phyloP scores from a whole-genome alignment of 2,888 invertebrate species.

The Beris chalybata region DNA sequence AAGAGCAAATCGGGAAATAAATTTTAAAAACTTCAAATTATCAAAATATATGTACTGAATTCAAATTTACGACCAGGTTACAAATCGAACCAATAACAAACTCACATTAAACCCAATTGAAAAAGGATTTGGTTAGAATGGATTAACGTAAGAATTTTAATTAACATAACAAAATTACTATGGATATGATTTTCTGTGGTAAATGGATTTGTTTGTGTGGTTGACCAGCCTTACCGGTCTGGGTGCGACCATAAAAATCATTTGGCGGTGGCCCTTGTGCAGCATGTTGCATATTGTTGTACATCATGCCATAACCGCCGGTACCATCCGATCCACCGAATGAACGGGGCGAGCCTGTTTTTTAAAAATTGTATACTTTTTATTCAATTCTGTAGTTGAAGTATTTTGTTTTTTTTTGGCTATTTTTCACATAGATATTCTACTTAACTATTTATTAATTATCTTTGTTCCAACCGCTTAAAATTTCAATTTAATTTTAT shows the following conservation, averaged over 20 bases:
- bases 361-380: constrained; percentile 42
- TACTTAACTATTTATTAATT: constrained; percentile 6
- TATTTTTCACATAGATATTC: constrained; percentile 16
- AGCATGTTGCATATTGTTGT: constrained; percentile 49
- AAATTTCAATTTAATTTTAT: no score
- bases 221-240: constrained; percentile 54
- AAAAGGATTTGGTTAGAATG: constrained; percentile 22
- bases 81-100: constrained; percentile 12
- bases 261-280: constrained; percentile 49
- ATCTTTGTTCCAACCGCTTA: not conserved
- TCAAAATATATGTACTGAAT: not conserved
- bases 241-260: constrained; percentile 55
- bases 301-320: constrained; percentile 50
- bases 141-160: constrained; percentile 10
- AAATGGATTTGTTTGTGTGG: constrained; percentile 15
- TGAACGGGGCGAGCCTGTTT: constrained; percentile 56
- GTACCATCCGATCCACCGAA: constrained; percentile 53
- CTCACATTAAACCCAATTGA: constrained; percentile 29
- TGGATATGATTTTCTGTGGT: constrained; percentile 1
- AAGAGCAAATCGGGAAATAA: no score
- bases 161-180: not conserved
- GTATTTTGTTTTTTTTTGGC: constrained; percentile 26
- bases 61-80: constrained; percentile 13
- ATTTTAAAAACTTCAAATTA: constrained; percentile 7
- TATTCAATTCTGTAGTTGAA: constrained; percentile 29